Base-by-base conservation (phyloP, 1,140 invertebrate species). In the Aricia agestis region DNA sequence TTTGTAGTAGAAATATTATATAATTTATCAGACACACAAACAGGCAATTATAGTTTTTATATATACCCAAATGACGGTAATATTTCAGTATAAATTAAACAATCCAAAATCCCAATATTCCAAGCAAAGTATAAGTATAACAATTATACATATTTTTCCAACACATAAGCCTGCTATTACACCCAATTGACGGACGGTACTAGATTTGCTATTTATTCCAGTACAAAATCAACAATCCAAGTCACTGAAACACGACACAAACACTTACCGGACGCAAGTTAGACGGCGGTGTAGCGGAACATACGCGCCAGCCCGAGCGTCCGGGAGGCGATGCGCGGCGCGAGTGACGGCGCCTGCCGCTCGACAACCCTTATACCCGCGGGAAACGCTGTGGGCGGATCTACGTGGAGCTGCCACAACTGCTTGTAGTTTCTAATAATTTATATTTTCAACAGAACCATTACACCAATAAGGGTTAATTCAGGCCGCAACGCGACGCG, bases 341-440 rank as follows among this genome's bases (percentile, higher is more conserved):
- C 87, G 83, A 89, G 76, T 87, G 87, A 81, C 72, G 68, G 73
- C 42, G 52, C 72, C 52, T 42, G 75, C 74, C 73, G 52, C 79
- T 77, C 80, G 75, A 66, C 73, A 52, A 79, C 83, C 81, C 85
- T 89, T 89, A 89, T 89, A 88, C 80, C 74, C 73, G 71, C 77
- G 73, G 80, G 76, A 67, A 76, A 77, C 71, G 70, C 80, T 67
- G 84, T 85, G 77, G 81, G 80, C 79, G 85, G 86, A 82, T 73
- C 42, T 81, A 63, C 79, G 78, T 70, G 82, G 83, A 84, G 83
- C 61, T 79, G 80, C 18, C 61, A 6, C 2, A 67, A 73, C 19
- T 68, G 42, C 25, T 25, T 25, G 3, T 25, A 25, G 25, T 25
- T 25, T n/a, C n/a, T n/a, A n/a, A n/a, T n/a, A n/a, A n/a, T n/a